Percentiles rank a stretch among this genome's conserved stretches.
phyloP scores from a whole-genome alignment of 2,113 vertebrate genomes.

The Eptesicus fuscus region DNA sequence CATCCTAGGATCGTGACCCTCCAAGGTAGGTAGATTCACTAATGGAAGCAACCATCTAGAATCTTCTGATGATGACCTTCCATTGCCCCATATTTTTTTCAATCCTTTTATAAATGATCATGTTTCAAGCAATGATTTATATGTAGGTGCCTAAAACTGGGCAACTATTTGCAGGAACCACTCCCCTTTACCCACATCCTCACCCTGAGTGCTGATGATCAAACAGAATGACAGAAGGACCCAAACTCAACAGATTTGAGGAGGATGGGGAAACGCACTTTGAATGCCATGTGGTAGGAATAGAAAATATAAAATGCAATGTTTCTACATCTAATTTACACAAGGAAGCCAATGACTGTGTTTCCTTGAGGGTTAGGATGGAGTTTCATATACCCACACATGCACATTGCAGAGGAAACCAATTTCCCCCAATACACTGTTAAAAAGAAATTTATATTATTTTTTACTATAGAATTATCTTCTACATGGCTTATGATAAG shows the following conservation, averaged over 20 bases:
- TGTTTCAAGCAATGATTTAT: not conserved
- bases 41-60: not conserved
- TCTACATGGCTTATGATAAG: not conserved
- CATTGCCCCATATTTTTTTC: not conserved
- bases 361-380: not conserved
- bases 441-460: not conserved
- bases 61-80: not conserved
- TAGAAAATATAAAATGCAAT: not conserved
- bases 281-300: not conserved
- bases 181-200: not conserved
- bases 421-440: not conserved
- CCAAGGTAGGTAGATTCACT: rapidly evolving
- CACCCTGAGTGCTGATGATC: not conserved
- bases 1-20: not conserved
- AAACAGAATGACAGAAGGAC: not conserved
- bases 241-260: not conserved
- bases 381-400: not conserved
- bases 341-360: not conserved
- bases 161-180: not conserved
- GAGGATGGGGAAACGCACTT: not conserved
- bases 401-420: not conserved
- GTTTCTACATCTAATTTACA: not conserved
- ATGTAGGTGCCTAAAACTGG: not conserved
- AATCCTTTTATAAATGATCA: not conserved
- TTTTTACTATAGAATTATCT: not conserved